phyloP scores from a whole-genome alignment of 2,888 invertebrate genomes.

The Sussaba pulchella region DNA sequence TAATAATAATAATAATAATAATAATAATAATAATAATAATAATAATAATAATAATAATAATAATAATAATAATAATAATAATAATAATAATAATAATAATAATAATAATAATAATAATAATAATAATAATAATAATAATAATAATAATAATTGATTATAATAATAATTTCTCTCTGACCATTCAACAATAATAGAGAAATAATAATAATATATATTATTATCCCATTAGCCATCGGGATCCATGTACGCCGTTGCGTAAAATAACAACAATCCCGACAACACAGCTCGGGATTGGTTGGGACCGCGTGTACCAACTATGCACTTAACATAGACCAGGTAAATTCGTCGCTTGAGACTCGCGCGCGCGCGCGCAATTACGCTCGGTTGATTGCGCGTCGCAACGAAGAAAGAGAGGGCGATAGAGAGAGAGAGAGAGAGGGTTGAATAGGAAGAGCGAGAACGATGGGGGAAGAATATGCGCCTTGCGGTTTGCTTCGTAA shows the following conservation, averaged over 20 bases:
- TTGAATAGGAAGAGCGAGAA: constrained; percentile 22
- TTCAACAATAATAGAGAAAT: no score
- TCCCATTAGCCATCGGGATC: no score
- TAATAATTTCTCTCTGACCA: no score
- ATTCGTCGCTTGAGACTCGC: constrained; percentile 4
- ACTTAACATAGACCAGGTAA: constrained; percentile 36
- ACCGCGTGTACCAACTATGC: constrained; percentile 6
- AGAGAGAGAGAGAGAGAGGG: not conserved
- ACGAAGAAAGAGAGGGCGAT: constrained; percentile 2
- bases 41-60: no score
- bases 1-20: no score
- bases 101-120: no score
- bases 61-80: no score
- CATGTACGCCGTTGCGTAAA: not conserved
- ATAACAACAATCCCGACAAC: constrained; percentile 25
- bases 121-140: no score
- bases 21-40: no score
- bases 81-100: no score
- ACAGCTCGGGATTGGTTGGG: not conserved
- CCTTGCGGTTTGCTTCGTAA: constrained; percentile 19
- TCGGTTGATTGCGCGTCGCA: constrained; percentile 41
- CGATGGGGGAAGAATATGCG: constrained; percentile 28
- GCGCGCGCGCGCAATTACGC: constrained; percentile 45
- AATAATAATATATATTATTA: no score
- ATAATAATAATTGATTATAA: no score